A percentile compares a stretch with the other conserved stretches of the same genome.
phyloP scores from a whole-genome alignment of 2,888 invertebrate genomes.

The Tanaodytes sp. region DNA sequence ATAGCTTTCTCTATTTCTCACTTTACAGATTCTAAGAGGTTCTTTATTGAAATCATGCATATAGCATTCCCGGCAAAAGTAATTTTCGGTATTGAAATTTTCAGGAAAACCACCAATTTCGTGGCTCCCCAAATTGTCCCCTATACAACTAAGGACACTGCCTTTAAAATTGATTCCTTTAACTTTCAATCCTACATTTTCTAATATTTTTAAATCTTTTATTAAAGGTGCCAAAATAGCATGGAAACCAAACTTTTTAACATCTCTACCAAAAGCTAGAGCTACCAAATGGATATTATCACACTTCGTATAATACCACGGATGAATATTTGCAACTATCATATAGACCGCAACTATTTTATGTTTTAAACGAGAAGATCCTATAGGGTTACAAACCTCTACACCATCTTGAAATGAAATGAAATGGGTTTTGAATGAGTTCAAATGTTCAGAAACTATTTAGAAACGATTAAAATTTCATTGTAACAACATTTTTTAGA shows the following conservation, averaged over 20 bases:
- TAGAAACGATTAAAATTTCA: too few species aligned
- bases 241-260: slow-evolving; percentile 25
- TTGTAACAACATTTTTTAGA: too few species aligned
- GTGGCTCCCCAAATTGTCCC: slow-evolving; percentile 28
- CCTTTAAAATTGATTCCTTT: slow-evolving; percentile 18
- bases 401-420: slow-evolving; percentile 24
- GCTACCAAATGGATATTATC: slow-evolving; percentile 27
- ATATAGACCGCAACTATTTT: slow-evolving; percentile 22
- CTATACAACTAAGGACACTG: slow-evolving; percentile 17
- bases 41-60: slow-evolving; percentile 37
- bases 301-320: slow-evolving; percentile 21
- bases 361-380: slow-evolving; percentile 20
- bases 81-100: slow-evolving; percentile 43
- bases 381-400: slow-evolving; percentile 25
- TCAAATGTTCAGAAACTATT: too few species aligned
- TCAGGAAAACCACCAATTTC: slow-evolving; percentile 53
- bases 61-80: slow-evolving; percentile 39
- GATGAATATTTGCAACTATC: slow-evolving; percentile 17
- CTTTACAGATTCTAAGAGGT: slow-evolving; percentile 16
- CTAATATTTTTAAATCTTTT: slow-evolving; percentile 36
- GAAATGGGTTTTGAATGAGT: too few species aligned
- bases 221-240: slow-evolving; percentile 43
- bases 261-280: slow-evolving; percentile 19
- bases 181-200: slow-evolving; percentile 33
- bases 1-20: slow-evolving; percentile 24